Evolutionary conservation across 2,797 vertebrate species (phyloP).

Genomic region (Poecilia velifera): DNA sequence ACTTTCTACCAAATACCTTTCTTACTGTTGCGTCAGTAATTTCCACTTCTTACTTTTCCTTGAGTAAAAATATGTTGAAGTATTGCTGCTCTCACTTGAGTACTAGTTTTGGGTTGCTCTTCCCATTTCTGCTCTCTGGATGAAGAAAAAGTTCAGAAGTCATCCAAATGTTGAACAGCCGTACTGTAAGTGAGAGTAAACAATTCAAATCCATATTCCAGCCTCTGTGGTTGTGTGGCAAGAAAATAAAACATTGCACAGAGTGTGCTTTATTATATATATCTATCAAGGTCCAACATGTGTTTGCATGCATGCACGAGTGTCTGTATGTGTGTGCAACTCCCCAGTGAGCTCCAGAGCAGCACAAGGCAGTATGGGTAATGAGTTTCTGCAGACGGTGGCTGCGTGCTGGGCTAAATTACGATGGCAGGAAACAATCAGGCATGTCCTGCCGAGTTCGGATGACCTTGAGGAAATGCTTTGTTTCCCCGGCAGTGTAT

Average conservation of each 20-base stretch:
- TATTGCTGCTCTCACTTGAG: too few species aligned
- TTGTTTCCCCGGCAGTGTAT: conserved; percentile 39
- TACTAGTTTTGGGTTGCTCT: too few species aligned
- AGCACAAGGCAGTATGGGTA: conserved; percentile 65
- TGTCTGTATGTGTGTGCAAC: conserved; percentile 7
- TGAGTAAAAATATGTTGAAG: too few species aligned
- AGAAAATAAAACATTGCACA: not conserved
- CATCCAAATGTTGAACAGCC: not conserved
- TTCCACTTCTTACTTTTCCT: too few species aligned
- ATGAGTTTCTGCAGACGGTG: conserved; percentile 67
- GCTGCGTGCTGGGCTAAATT: conserved; percentile 63
- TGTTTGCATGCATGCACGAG: not conserved
- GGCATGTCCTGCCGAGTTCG: conserved; percentile 41
- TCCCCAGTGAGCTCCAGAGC: conserved; percentile 52
- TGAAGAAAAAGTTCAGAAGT: not conserved
- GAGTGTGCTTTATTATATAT: conserved; percentile 18
- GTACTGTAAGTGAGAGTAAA: not conserved
- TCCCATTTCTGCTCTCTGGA: not conserved
- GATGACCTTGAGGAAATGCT: conserved; percentile 70
- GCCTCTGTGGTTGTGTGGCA: not conserved
- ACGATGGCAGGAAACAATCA: conserved; percentile 74
- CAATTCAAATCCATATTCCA: not conserved
- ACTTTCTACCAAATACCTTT: too few species aligned
- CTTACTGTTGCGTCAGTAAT: too few species aligned
- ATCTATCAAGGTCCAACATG: conserved; percentile 18